Evolutionary conservation across 2,113 vertebrate genomes (phyloP), one percentile per base, ranked within the genome.

Genomic region (Taxidea taxus): DNA sequence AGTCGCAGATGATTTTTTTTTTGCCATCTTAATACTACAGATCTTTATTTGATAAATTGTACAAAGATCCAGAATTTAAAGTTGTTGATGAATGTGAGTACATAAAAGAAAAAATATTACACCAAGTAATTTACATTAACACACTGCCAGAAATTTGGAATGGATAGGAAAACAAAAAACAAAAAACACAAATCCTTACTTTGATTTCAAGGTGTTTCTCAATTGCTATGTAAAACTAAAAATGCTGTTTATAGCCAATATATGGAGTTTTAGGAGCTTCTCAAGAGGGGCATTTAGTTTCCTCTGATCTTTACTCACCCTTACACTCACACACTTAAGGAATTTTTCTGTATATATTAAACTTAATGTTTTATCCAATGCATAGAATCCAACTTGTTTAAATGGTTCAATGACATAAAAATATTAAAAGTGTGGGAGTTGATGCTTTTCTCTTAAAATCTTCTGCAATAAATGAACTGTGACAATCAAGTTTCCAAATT

Each of bases 401-500:
- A 88, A 95, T 95, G 89, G 44, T 90, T 87, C 70, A 68, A 23
- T 91, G 90, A 78, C 81, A 96, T 77, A 92, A 85, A 96, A 90
- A 68, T 85, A 96, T 94, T 95, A 89, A 91, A 51, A 64, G 2
- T n/a, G 6, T 90, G 54, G 64, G 31, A 91, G 39, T 86, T 4
- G 16, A 92, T 92, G 39, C 10, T 95, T 94, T 92, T 94, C 86
- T 92, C 15, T 58, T 80, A 91, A 97, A 78, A 82, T 82, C 20
- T 80, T 96, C 47, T 88, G 37, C 20, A 94, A 77, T 56, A 87
- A 95, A 95, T 97, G 70, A 96, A 92, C 84, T 90, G 84, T 95
- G 49, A 31, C 92, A 97, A 95, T 97, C 84, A 96, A 94, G 87
- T 95, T 92, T 97, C 94, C 58, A 95, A 97, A 98, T 96, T 90